These are phyloP conservation scores for Ibycter americanus DNA, from an alignment of 2,797 vertebrate species.

Conservation along the genomic window DNA sequence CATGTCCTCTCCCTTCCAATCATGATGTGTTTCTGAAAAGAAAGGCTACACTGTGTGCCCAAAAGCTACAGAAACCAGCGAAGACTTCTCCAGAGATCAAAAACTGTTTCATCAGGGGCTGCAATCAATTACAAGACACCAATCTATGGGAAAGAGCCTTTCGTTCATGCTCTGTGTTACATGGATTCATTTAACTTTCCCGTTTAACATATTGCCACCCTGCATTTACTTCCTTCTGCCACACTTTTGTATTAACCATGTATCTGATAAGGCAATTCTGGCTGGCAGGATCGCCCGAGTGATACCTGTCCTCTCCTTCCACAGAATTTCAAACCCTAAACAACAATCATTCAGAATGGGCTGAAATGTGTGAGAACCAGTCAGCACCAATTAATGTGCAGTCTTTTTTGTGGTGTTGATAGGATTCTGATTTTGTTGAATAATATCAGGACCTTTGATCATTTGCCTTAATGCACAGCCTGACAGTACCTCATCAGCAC, in stretches of 20 bases:
- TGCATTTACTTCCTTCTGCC: background rate
- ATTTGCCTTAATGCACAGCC: background rate
- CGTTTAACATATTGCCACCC: background rate
- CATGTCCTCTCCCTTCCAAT: background rate
- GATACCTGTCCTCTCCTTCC: background rate
- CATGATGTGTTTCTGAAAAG: background rate
- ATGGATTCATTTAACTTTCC: background rate
- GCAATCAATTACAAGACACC: background rate
- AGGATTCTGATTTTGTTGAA: background rate
- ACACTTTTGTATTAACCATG: background rate
- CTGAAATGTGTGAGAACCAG: background rate
- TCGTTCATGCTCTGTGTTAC: accelerated
- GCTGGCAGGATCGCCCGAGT: background rate
- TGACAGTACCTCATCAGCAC: background rate
- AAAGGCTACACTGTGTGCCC: background rate
- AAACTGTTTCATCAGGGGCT: background rate
- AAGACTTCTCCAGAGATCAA: background rate
- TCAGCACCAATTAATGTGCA: background rate
- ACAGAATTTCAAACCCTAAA: background rate
- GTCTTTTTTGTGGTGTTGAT: background rate
- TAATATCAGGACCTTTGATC: background rate
- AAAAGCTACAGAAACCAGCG: background rate
- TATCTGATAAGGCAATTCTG: background rate
- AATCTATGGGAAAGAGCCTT: background rate
- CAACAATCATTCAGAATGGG: background rate